These are phyloP conservation scores for Hybognathus amarus DNA, from an alignment of 2,797 vertebrate species.

Conservation along the genomic window DNA sequence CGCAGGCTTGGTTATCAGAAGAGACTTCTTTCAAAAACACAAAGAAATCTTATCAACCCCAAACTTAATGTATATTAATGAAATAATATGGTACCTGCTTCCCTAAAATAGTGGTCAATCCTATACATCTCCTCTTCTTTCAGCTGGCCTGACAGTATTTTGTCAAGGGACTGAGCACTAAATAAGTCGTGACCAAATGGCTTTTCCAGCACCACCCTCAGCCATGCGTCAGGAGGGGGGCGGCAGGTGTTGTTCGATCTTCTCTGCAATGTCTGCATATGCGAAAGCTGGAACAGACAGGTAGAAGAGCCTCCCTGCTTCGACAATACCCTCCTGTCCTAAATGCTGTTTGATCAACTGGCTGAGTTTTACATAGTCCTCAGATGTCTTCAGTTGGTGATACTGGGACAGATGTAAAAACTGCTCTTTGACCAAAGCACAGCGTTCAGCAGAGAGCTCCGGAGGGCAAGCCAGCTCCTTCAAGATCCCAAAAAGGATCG, in stretches of 20 bases:
- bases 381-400: constrained; percentile 77
- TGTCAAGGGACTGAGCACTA: constrained; percentile 85
- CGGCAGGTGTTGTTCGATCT: constrained; percentile 88
- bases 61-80: neutral
- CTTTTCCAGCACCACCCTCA: constrained; percentile 93
- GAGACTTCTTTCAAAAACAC: neutral
- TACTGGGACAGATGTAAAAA: constrained; percentile 88
- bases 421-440: constrained; percentile 86
- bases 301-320: constrained; percentile 93
- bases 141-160: constrained; percentile 81
- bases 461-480: constrained; percentile 82
- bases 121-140: constrained; percentile 94
- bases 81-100: constrained; percentile 84
- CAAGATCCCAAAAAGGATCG: constrained; percentile 81
- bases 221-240: constrained; percentile 79
- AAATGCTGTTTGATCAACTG: constrained; percentile 77
- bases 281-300: constrained; percentile 92
- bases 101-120: constrained; percentile 96
- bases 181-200: constrained; percentile 91
- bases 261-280: constrained; percentile 86
- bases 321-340: constrained; percentile 79
- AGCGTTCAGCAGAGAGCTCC: constrained; percentile 73
- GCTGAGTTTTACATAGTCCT: constrained; percentile 83
- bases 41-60: neutral
- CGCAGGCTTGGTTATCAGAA: neutral